A percentile compares a stretch with the other conserved stretches of the same genome.
These are phyloP conservation scores for Bhutanitis thaidina DNA, from an alignment of 2,888 invertebrate genomes.

Conservation along the genomic window DNA sequence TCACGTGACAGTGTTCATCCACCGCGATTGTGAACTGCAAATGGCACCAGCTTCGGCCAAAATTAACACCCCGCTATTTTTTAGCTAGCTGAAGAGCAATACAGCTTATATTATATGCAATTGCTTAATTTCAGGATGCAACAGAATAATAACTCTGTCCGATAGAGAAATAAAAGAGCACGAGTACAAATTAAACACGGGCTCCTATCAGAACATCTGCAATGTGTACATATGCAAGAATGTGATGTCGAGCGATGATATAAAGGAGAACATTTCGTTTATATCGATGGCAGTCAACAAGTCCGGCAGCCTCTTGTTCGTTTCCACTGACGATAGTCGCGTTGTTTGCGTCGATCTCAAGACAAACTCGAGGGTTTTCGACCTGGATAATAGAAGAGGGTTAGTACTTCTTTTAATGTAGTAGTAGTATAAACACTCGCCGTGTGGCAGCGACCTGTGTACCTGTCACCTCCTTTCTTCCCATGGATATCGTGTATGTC, in stretches of 20 bases:
- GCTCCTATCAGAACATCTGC: conserved; percentile 37
- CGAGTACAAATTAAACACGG: conserved; percentile 41
- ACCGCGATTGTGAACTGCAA: too few relatives aligned
- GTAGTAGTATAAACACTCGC: too few relatives aligned
- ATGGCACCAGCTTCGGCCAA: too few relatives aligned
- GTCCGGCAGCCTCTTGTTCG: conserved; percentile 59
- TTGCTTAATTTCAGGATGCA: conserved; percentile 43
- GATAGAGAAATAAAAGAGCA: conserved; percentile 56
- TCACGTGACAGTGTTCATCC: too few relatives aligned
- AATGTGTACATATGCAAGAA: conserved; percentile 41
- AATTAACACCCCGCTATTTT: too few relatives aligned
- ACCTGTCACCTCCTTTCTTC: too few relatives aligned
- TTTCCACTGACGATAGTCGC: conserved; percentile 65
- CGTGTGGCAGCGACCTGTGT: too few relatives aligned
- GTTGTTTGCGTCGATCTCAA: conserved; percentile 64
- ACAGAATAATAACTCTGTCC: conserved; percentile 62
- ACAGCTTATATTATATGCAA: too few relatives aligned
- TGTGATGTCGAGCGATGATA: conserved; percentile 45
- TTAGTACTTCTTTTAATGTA: conserved; percentile 27
- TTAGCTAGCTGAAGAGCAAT: too few relatives aligned
- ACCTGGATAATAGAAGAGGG: conserved; percentile 70
- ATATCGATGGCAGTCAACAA: conserved; percentile 60
- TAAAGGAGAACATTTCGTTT: conserved; percentile 55
- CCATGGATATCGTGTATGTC: too few relatives aligned
- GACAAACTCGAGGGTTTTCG: conserved; percentile 52